Evolutionary conservation across 2,888 invertebrate species (phyloP).

Genomic region (Scaptomyza parva): DNA sequence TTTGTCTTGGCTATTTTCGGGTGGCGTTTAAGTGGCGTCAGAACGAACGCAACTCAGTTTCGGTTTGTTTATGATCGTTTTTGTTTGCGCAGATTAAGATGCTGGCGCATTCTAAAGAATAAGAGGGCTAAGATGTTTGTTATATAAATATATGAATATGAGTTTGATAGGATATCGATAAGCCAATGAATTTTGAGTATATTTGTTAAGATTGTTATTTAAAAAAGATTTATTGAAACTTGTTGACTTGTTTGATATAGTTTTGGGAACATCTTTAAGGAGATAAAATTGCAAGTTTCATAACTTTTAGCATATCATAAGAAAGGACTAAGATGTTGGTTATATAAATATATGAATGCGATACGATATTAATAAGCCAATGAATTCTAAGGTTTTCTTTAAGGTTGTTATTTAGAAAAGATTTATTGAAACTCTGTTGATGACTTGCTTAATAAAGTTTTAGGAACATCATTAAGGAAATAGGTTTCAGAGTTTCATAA

Average conservation of each 20-base stretch:
- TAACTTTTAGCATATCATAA: too few relatives aligned
- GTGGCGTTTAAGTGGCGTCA: constrained; percentile 77
- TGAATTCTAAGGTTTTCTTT: not conserved
- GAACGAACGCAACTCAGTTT: constrained; percentile 8
- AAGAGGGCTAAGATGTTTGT: not conserved
- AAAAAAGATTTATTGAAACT: not conserved
- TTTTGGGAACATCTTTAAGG: too few relatives aligned
- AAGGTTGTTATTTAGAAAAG: not conserved
- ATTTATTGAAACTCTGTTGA: not conserved
- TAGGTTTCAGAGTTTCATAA: not conserved
- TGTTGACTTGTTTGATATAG: too few relatives aligned
- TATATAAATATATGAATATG: not conserved
- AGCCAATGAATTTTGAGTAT: not conserved
- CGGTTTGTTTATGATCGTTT: constrained; percentile 62
- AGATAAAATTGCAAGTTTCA: too few relatives aligned
- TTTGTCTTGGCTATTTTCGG: constrained; percentile 48
- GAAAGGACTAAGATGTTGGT: not conserved
- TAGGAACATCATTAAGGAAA: too few relatives aligned
- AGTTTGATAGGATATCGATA: not conserved
- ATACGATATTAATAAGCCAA: not conserved
- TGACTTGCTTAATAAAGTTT: not conserved
- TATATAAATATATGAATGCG: not conserved
- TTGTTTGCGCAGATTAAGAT: constrained; percentile 50
- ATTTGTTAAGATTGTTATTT: not conserved
- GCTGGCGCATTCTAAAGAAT: constrained; percentile 35